Conservation (phyloP, 2,797 vertebrate genomes). For the Dipus sagitta region DNA sequence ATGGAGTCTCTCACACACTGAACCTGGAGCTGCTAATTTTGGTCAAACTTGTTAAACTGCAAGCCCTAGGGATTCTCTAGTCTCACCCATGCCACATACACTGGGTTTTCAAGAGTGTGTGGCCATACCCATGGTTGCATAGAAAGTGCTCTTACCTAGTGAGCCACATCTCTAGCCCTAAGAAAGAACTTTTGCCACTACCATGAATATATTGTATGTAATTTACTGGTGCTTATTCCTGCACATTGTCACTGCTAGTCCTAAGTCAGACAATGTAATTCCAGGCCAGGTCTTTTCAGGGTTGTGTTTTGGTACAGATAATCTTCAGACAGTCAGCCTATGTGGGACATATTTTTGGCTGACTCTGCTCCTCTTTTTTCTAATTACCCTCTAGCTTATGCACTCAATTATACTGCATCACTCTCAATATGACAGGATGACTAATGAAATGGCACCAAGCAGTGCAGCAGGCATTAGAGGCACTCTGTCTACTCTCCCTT, state of each 20-base stretch:
- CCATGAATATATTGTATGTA: no score
- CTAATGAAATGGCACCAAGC: not conserved
- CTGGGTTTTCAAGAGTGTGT: no score
- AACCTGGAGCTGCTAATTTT: no score
- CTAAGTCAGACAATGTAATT: not conserved
- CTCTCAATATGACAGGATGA: not conserved
- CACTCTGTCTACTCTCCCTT: not conserved
- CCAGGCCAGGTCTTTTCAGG: not conserved
- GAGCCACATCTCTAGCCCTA: no score
- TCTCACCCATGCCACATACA: no score
- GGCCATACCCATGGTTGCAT: no score
- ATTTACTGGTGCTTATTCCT: not conserved
- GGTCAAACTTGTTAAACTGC: no score
- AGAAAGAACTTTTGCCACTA: no score
- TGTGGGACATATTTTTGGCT: not conserved
- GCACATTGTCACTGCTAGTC: not conserved
- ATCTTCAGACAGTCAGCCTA: not conserved
- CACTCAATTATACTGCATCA: not conserved
- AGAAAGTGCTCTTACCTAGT: no score
- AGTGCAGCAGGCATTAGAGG: not conserved
- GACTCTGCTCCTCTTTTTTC: not conserved
- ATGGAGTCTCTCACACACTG: no score
- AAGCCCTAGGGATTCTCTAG: no score
- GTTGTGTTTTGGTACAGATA: not conserved
- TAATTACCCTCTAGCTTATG: not conserved